Evolutionary conservation across 2,113 vertebrate species (phyloP), one percentile per base, ranked within the genome.

Genomic region (Hippocampus guttulatus): DNA sequence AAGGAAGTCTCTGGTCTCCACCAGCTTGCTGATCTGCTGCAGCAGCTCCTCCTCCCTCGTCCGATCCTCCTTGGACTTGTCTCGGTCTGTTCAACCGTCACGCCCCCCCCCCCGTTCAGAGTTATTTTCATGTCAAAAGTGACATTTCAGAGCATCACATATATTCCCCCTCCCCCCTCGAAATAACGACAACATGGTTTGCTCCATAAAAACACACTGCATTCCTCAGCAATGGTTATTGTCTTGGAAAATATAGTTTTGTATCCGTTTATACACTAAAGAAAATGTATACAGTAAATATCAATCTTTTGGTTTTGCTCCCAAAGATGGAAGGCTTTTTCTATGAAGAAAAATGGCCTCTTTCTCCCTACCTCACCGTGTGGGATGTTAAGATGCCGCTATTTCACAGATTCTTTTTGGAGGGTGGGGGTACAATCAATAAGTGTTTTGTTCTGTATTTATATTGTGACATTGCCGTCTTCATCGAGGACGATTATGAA

Each of bases 1-100:
- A 16, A 96, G 88, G 84, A 95, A 96, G 91, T 96, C 95, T 68
- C 95, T 90, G 0, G 93, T 95, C 82, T 96, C 95, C 90, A 96
- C 95, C 81, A 96, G 91, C 88, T 96, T 96, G 79, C 94, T 93
- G 77, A 96, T 94, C 86, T 93, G 94, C 72, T 92, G 93, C 62
- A 96, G 88, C 51, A 96, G 89, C 60, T 95, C 92, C 20, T 95
- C 94, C 63, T 96, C 95, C 63, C 76, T 88, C 81, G 91, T 91
- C 43, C 84, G 84, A 83, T 94, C 90, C 75, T 95, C 93, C 0
- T 80, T 87, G 30, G 92, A 93, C 69, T 95, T 95, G 61, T 93
- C 91, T 0, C 88, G 92, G 78, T 95, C 95, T 96, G 90, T 70
- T 30, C 10, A 69, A 67, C 43, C 69, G 33, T 58, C 67, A 74